Evolutionary conservation across 2,113 vertebrate species (phyloP), one percentile per base, ranked within the genome.

Genomic region (Halcyon malimbica): DNA sequence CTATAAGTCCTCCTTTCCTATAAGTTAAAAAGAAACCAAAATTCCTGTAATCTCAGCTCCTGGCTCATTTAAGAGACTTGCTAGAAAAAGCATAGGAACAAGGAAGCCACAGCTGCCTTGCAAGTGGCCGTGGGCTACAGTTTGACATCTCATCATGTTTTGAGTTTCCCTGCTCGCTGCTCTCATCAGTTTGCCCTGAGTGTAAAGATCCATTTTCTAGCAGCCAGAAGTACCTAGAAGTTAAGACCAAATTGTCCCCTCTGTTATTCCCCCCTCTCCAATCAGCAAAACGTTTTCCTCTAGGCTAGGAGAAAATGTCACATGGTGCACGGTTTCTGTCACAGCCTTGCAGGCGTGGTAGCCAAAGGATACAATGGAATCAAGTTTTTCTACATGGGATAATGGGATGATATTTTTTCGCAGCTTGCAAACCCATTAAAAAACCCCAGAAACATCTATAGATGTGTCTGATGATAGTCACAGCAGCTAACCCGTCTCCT

Each of bases 1-100:
- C 79, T 83, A 42, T 28, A 59, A 67, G 33, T 87, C 92, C 74
- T 92, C 75, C 89, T 87, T 94, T 90, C 64, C 79, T 83, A 42
- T 28, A 59, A 67, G 33, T 39, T 71, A 37, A 87, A 84, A 73
- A 82, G 14, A 24, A 20, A 29, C 4, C n/a, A 24, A 35, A 85
- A 93, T 83, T 97, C 91, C 77, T 86, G 87, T 87, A 96, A 95
- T 89, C 77, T 73, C 81, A 81, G 25, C 76, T 69, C 60, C 87
- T 68, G 10, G 1, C 50, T 90, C 77, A 8, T 44, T 68, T 16
- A 15, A 54, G n/a, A 44, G 78, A 69, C 39, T 83, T 8, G 0
- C 24, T 75, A 62, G 51, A 63, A 69, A 60, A 73, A 79, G 11
- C 19, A 33, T 24, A 44, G 53, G 42, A 75, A 59, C 33, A 14